Conservation (phyloP, 2,888 invertebrate genomes). For the Crossocerus cetratus region DNA sequence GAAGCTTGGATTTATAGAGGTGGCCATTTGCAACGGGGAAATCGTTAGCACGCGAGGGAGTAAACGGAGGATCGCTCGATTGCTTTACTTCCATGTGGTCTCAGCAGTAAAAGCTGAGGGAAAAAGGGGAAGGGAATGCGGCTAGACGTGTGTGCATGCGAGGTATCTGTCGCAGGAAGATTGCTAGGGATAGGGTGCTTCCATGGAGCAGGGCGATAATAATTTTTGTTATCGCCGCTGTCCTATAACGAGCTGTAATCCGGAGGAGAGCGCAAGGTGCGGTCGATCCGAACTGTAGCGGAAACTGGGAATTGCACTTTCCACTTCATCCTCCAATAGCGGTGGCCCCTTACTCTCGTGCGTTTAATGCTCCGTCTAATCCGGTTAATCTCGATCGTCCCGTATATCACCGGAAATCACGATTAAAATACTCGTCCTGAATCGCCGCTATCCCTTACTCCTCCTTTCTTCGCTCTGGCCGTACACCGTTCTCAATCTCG, state of each 20-base stretch:
- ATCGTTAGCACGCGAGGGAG: too few relatives aligned
- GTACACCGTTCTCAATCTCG: not conserved
- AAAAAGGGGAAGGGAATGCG: too few relatives aligned
- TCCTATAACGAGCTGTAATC: constrained; percentile 30
- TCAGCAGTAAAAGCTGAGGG: too few relatives aligned
- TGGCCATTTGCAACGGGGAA: constrained; percentile 22
- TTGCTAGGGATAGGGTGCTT: too few relatives aligned
- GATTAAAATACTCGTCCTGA: constrained; percentile 11
- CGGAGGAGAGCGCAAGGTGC: constrained; percentile 4
- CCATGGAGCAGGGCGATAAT: constrained; percentile 5
- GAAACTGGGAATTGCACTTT: constrained; percentile 49
- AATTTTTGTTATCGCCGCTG: constrained; percentile 30
- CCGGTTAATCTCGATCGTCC: constrained; percentile 21
- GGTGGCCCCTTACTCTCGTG: not conserved
- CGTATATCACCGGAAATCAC: constrained; percentile 20
- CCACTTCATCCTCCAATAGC: constrained; percentile 16
- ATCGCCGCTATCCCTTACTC: constrained; percentile 8
- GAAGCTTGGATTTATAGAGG: constrained; percentile 10
- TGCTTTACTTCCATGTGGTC: too few relatives aligned
- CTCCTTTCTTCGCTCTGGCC: constrained; percentile 6
- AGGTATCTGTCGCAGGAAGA: too few relatives aligned
- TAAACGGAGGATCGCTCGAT: too few relatives aligned
- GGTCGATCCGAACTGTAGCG: constrained; percentile 39
- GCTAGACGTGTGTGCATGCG: too few relatives aligned
- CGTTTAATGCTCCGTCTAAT: constrained; percentile 14